Percentiles rank a stretch among this genome's conserved stretches.
Conservation (phyloP, 1,140 invertebrate genomes). For the Dryas iulia region DNA sequence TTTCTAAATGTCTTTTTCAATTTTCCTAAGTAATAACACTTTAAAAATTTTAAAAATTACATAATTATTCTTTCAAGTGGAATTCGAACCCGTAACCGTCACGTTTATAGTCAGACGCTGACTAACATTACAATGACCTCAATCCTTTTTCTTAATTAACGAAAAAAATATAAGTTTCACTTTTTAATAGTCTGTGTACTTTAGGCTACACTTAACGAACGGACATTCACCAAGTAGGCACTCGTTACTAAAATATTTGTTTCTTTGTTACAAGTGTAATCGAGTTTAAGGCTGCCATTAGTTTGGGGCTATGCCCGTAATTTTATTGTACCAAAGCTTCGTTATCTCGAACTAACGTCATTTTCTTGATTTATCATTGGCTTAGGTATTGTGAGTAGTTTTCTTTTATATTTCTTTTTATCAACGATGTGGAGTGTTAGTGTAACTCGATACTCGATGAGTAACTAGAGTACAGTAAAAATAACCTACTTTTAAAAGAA, state of each 20-base stretch:
- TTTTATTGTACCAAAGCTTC: conserved; percentile 15
- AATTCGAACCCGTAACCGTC: too few relatives aligned
- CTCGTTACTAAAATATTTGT: neutral
- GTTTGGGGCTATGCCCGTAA: conserved; percentile 3
- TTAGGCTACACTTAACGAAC: neutral
- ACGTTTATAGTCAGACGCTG: too few relatives aligned
- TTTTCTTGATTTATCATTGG: conserved; percentile 9
- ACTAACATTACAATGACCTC: too few relatives aligned
- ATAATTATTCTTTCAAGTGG: too few relatives aligned
- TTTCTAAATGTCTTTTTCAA: too few relatives aligned
- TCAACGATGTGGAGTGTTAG: neutral
- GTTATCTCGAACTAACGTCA: conserved; percentile 6
- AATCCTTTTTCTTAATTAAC: too few relatives aligned
- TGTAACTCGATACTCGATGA: too few relatives aligned
- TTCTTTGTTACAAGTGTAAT: neutral
- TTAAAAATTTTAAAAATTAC: too few relatives aligned
- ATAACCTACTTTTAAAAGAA: neutral
- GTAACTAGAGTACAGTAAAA: neutral
- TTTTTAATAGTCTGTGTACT: too few relatives aligned
- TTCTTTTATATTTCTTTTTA: conserved; percentile 8
- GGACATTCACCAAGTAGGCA: neutral
- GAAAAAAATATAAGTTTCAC: too few relatives aligned
- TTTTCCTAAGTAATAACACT: too few relatives aligned
- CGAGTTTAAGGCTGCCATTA: neutral
- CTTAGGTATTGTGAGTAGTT: neutral